Evolutionary conservation across 2,113 vertebrate species (phyloP).

Genomic region (Psephotus haematonotus): DNA sequence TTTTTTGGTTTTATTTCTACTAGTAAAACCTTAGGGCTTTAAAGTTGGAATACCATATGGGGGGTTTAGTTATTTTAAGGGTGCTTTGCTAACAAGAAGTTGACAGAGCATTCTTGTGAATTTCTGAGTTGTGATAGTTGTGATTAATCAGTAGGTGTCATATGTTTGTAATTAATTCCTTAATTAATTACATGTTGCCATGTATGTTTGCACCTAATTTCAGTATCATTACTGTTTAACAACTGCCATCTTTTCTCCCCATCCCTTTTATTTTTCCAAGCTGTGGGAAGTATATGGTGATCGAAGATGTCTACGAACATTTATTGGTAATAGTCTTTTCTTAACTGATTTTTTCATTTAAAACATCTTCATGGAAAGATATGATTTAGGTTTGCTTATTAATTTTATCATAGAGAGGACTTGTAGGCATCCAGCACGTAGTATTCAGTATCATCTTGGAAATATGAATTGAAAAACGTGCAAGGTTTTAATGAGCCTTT

Average conservation of each 20-base stretch:
- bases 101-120: background rate
- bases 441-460: background rate
- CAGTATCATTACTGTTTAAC: background rate
- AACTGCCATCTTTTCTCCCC: background rate
- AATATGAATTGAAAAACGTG: background rate
- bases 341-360: background rate
- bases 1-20: background rate
- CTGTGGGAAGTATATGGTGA: slow-evolving; percentile 98
- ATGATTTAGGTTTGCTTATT: background rate
- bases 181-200: background rate
- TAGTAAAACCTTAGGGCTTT: background rate
- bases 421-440: background rate
- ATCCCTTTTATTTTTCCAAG: slow-evolving; percentile 57
- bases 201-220: background rate
- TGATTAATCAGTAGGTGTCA: background rate
- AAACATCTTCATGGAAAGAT: background rate
- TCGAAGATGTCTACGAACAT: slow-evolving; percentile 91
- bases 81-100: background rate
- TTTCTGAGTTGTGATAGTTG: background rate
- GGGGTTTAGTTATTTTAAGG: background rate
- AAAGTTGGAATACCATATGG: background rate
- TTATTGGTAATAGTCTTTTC: slow-evolving; percentile 86
- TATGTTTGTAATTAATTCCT: background rate
- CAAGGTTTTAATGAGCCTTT: background rate
- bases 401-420: background rate